A percentile compares a stretch with the other conserved stretches of the same genome.
phyloP scores from a whole-genome alignment of 2,113 vertebrate genomes.

The Cyprinodon tularosa region DNA sequence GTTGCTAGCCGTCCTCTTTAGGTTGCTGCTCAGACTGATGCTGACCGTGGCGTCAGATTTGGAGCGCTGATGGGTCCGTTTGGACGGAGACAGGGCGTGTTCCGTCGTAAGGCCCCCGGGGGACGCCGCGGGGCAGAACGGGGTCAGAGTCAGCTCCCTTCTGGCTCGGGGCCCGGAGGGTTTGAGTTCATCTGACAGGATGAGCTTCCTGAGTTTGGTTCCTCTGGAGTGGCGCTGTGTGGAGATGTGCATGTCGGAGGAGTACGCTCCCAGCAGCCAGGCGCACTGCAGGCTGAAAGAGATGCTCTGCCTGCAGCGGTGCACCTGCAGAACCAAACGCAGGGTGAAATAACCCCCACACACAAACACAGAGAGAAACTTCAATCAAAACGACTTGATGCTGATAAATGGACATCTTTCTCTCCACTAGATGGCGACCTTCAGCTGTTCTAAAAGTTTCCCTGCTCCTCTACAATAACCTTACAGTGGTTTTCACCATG shows the following conservation, averaged over 20 bases:
- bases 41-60: conserved; percentile 94
- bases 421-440: too few relatives aligned
- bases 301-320: conserved; percentile 96
- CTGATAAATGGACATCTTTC: too few relatives aligned
- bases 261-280: conserved; percentile 92
- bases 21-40: conserved; percentile 92
- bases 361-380: too few relatives aligned
- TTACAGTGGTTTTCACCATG: neutral
- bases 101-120: conserved; percentile 73
- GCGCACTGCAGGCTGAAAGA: conserved; percentile 93
- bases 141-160: conserved; percentile 74
- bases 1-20: conserved; percentile 96
- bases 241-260: conserved; percentile 98
- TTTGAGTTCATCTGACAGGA: conserved; percentile 94
- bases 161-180: conserved; percentile 79
- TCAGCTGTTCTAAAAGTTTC: neutral
- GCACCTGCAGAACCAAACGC: conserved; percentile 67
- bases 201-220: conserved; percentile 91
- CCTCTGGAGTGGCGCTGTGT: conserved; percentile 92
- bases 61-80: conserved; percentile 96
- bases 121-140: conserved; percentile 40
- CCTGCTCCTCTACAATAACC: too few relatives aligned
- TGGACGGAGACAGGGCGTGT: conserved; percentile 88
- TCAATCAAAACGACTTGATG: too few relatives aligned
- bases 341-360: neutral